Base-by-base conservation (phyloP, 35 echinoderm and acorn worm genomes). In the Apostichopus californicus region DNA sequence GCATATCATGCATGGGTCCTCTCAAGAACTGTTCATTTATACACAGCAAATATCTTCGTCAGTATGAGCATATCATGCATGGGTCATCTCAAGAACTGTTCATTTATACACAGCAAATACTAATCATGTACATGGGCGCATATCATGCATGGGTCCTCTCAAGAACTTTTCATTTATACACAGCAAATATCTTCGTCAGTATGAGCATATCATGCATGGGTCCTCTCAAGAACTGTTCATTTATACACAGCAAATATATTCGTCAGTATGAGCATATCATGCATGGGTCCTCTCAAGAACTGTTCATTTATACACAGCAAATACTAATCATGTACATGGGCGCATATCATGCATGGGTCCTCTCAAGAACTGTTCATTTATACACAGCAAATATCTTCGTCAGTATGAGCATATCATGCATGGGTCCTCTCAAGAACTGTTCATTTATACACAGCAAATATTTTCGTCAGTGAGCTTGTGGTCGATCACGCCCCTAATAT, bases 401-500 rank as follows among this genome's bases (percentile, higher is more conserved):
- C n/a, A n/a, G n/a, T n/a, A n/a, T n/a, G n/a, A n/a, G n/a, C n/a
- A n/a, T n/a, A n/a, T n/a, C n/a, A n/a, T n/a, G n/a, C 24, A 25
- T 25, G 28, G 28, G 28, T 34, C 28, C 28, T 34, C 28, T 79
- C 77, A 28, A 78, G 77, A 21, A 11, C 20, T 28, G 10, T 78
- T 78, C 11, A 10, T 78, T 78, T 22, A 9, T 34, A 34, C 28
- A 78, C 18, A 22, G 26, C 77, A 78, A 23, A 34, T 34, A 78
- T 34, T 34, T 66, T 66, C 15, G 63, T 66, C 63, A 66, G 63
- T 17, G 77, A 0, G 46, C 20, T 13, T 80, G n/a, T 26, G 46
- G 21, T 80, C 46, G 6, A 80, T 80, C 46, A 26, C 28, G 34
- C 46, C 78, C 78, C 78, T 26, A 80, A 80, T 80, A 80, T 80